A percentile compares a stretch with the other conserved stretches of the same genome.
Evolutionary conservation across 1,140 invertebrate genomes (phyloP).

Genomic region (Drosophila mayri): DNA sequence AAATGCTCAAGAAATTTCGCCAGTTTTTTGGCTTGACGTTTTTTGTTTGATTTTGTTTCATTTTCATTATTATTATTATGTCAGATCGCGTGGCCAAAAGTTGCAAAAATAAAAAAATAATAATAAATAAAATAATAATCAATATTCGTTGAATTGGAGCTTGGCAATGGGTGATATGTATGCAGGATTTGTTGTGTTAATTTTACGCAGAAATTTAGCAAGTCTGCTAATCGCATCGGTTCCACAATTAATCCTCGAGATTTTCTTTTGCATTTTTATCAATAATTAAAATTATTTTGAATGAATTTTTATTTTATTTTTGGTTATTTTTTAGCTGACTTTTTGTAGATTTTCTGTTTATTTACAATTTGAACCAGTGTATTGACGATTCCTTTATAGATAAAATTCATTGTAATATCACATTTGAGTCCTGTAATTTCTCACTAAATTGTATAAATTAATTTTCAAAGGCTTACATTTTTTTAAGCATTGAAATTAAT

Average conservation of each 20-base stretch:
- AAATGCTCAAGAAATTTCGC: slow-evolving; percentile 39
- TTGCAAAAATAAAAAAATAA: not conserved
- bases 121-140: slow-evolving; percentile 20
- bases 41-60: not conserved
- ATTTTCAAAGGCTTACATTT: no score
- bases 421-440: not conserved
- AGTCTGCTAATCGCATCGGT: slow-evolving; percentile 34
- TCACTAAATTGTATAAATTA: no score
- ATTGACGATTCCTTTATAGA: no score
- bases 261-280: not conserved
- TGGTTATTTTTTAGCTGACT: not conserved
- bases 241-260: slow-evolving; percentile 17
- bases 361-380: not conserved
- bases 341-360: not conserved
- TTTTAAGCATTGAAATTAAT: no score
- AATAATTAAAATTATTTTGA: not conserved
- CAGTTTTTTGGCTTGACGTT: slow-evolving; percentile 2
- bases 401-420: not conserved
- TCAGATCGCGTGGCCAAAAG: slow-evolving; percentile 32
- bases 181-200: slow-evolving; percentile 28
- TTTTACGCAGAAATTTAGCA: slow-evolving; percentile 37
- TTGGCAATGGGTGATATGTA: slow-evolving; percentile 21
- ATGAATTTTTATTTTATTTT: not conserved
- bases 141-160: slow-evolving; percentile 35
- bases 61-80: slow-evolving; percentile 23